Base-by-base conservation (phyloP, 2,113 vertebrate species). In the Callipepla californica region DNA sequence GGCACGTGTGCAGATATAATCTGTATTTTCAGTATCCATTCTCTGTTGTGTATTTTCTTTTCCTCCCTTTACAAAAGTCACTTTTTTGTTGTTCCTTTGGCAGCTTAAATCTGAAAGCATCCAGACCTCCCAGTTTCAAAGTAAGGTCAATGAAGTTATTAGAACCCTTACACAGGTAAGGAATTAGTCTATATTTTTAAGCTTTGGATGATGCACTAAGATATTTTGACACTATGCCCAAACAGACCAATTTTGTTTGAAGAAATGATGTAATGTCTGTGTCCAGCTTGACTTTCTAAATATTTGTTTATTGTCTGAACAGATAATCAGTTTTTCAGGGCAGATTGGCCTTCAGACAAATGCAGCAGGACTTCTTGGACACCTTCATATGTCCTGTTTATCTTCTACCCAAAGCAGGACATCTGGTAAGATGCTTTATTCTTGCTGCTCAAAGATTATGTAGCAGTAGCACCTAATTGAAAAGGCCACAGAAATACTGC, bases 321-420 rank as follows among this genome's bases (percentile, higher is more conserved):
- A 99, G 99, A 96, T 99, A 86, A 97, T 99, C 66, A 98, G 98
- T 34, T 98, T 98, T 94, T 99, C 99, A 3, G 98, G 98, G 65
- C 98, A 98, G 51, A 98, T 99, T 78, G 99, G 99, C 47, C 97
- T 99, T 94, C 99, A 99, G 95, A 98, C 99, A 92, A 99, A 99
- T 95, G 98, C 99, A 70, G 97, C 98, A 28, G 98, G 98, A 96
- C 97, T 99, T 92, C 80, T 99, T 83, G 99, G 98, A 75, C 98
- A 98, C 72, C 97, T 99, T 96, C 96, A 99, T 94, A 96, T 99
- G 78, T 98, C 99, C 73, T 98, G 98, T 65, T 85, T 99, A 83
- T 98, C 98, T 83, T 98, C 97, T 93, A 97, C 96, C 36, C 98
- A 98, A 93, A 99, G 95, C 74, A 98, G 98, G 96, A 98, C 98